Percentiles rank a stretch among this genome's conserved stretches.
These are phyloP conservation scores for Gibbula magus DNA, from an alignment of 2,888 invertebrate genomes.

Conservation along the genomic window DNA sequence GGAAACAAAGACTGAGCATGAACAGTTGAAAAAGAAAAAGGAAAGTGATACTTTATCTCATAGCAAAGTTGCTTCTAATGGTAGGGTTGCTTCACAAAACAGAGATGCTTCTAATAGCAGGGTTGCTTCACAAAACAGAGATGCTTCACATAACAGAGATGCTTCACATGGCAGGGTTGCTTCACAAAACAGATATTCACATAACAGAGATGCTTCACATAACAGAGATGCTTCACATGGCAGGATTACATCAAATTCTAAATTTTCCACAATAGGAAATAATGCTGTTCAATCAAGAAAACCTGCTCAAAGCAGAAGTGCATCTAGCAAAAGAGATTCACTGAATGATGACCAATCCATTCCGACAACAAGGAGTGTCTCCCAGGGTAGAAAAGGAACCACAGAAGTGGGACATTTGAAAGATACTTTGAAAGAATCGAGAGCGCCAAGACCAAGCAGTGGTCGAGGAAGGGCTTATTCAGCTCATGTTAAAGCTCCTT, in stretches of 20 bases:
- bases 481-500: conserved; percentile 61
- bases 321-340: too few relatives aligned
- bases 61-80: not conserved
- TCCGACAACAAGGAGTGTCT: too few relatives aligned
- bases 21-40: not conserved
- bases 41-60: not conserved
- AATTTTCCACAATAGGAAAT: not conserved
- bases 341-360: too few relatives aligned
- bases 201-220: not conserved
- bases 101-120: not conserved
- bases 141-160: not conserved
- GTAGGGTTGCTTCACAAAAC: not conserved
- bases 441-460: not conserved
- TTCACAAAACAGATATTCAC: not conserved
- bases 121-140: not conserved
- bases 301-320: too few relatives aligned
- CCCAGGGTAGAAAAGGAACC: too few relatives aligned
- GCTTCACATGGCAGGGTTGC: not conserved
- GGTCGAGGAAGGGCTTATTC: conserved; percentile 34
- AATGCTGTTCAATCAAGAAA: too few relatives aligned
- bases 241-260: not conserved
- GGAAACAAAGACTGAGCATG: too few relatives aligned
- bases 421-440: not conserved
- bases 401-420: not conserved
- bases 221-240: not conserved